These are phyloP conservation scores for Urocyon cinereoargenteus DNA, from an alignment of 2,797 vertebrate species.

Conservation along the genomic window DNA sequence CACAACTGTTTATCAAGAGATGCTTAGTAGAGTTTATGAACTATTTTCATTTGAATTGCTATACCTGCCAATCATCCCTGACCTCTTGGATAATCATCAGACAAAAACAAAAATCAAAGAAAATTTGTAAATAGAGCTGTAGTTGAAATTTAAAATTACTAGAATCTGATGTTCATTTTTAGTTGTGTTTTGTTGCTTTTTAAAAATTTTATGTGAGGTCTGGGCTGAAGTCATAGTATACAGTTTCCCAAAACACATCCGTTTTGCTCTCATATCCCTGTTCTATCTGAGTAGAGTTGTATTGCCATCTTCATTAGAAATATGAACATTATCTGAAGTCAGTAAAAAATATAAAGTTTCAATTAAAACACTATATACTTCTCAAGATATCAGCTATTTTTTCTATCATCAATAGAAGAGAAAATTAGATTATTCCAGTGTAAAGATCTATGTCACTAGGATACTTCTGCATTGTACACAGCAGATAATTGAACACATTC, in stretches of 20 bases:
- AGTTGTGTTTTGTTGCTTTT: neutral
- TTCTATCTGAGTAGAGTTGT: neutral
- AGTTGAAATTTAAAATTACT: slow-evolving; percentile 9
- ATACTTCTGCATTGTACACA: neutral
- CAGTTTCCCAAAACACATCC: neutral
- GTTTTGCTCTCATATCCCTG: neutral
- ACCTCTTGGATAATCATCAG: neutral
- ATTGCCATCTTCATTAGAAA: neutral
- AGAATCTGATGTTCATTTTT: neutral
- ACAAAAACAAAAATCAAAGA: slow-evolving; percentile 9
- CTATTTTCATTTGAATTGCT: slow-evolving; percentile 4
- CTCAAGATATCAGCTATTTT: neutral
- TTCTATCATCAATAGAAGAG: neutral
- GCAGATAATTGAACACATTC: neutral
- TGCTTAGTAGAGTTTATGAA: neutral
- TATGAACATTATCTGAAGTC: neutral
- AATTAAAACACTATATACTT: neutral
- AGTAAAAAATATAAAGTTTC: neutral
- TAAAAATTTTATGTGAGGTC: neutral
- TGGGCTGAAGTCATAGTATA: neutral
- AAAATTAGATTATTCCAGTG: neutral
- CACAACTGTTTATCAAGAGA: slow-evolving; percentile 35
- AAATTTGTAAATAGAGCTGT: neutral
- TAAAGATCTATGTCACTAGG: neutral
- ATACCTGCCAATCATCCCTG: neutral